Evolutionary conservation across 2,797 vertebrate species (phyloP), one percentile per base, ranked within the genome.

Genomic region (Petrocephalus sullivani): DNA sequence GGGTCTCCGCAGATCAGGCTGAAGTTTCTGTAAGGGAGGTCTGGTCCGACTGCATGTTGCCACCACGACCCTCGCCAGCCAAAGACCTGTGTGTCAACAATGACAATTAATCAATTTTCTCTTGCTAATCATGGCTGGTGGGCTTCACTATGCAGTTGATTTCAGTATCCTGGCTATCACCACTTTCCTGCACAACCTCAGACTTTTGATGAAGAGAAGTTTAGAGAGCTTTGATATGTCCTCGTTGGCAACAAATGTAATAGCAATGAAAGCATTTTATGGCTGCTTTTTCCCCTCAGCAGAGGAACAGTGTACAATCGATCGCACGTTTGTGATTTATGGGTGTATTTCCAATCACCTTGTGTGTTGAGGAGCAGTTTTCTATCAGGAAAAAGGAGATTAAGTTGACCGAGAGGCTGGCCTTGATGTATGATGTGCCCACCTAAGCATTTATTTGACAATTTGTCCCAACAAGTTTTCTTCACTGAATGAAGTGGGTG

Each of bases 321-420:
- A 58, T 56, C 33, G 33, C 37, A 46, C 21, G 41, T 21, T 53
- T 85, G 23, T 85, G 53, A 85, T 57, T 37, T 57, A 85, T 85
- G 56, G 54, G 9, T 85, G 10, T 41, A n/a, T 85, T 85, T 58
- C 54, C 84, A 85, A 57, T 85, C 84, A 85, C 84, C 54, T 37
- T 85, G 23, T 41, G 54, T 58, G 54, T 85, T 57, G 84, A 37
- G 33, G 84, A 57, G 49, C 23, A 58, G 84, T 57, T 41, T 85
- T 53, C 53, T 85, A 33, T 54, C 54, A 56, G 54, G 54, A 58
- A 85, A 83, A 85, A 60, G 53, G 23, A 85, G 53, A 85, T 85
- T 57, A 60, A 85, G 84, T 37, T 49, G 54, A 33, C 23, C 51
- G 58, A 56, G 83, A 60, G 28, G 54, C 53, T 33, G 53, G 54